These are phyloP conservation scores for Oncorhynchus clarkii DNA, from an alignment of 2,113 vertebrate species.

Conservation along the genomic window DNA sequence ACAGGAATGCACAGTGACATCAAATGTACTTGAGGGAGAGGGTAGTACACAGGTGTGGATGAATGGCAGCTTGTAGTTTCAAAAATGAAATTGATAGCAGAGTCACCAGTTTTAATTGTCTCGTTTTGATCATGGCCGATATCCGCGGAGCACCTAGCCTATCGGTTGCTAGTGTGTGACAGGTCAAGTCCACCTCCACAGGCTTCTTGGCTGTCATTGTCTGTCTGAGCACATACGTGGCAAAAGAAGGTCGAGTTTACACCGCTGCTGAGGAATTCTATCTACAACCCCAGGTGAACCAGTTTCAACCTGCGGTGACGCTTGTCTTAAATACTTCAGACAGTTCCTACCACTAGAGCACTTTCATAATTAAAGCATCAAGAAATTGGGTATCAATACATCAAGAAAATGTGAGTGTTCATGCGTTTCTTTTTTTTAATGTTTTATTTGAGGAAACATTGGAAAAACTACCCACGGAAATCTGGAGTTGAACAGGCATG, in stretches of 20 bases:
- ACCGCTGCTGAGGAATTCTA: constrained; percentile 52
- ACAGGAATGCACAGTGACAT: constrained; percentile 11
- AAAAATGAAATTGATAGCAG: not conserved
- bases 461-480: not conserved
- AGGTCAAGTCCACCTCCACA: constrained; percentile 27
- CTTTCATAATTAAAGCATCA: not conserved
- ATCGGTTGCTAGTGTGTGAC: not conserved
- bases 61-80: constrained; percentile 1
- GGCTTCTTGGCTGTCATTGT: not conserved
- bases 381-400: no score
- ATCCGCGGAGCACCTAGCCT: not conserved
- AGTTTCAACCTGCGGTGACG: constrained; percentile 67
- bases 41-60: not conserved
- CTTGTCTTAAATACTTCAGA: constrained; percentile 48
- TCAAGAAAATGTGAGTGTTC: no score
- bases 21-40: not conserved
- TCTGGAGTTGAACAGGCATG: not conserved
- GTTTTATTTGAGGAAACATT: no score
- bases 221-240: constrained; percentile 39
- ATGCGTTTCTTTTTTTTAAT: no score
- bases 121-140: not conserved
- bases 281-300: constrained; percentile 53
- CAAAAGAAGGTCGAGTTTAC: constrained; percentile 35
- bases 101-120: no score
- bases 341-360: constrained; percentile 21